These are phyloP conservation scores for Progne subis DNA, from an alignment of 2,113 vertebrate genomes.

Conservation along the genomic window DNA sequence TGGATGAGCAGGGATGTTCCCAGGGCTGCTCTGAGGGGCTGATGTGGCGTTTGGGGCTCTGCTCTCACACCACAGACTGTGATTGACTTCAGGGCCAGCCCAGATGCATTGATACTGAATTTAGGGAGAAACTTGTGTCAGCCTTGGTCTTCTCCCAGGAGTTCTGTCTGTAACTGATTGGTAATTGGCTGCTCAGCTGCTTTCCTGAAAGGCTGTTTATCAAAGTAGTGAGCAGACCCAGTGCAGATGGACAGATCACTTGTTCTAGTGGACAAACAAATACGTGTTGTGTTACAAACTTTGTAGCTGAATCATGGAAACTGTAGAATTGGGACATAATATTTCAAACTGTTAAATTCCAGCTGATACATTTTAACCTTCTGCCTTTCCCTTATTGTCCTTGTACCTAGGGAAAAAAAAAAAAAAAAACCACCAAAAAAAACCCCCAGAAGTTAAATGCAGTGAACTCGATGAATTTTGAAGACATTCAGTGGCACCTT, in stretches of 20 bases:
- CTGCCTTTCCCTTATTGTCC: background rate
- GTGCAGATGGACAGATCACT: background rate
- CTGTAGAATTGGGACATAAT: background rate
- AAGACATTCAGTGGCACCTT: background rate
- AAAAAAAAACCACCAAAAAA: too few relatives aligned
- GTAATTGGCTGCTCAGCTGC: background rate
- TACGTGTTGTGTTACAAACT: background rate
- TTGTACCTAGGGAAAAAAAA: background rate
- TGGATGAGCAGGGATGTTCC: background rate
- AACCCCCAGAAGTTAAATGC: background rate
- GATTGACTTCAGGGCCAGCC: background rate
- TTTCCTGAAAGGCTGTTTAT: background rate
- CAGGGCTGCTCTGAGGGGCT: background rate
- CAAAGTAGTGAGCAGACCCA: background rate
- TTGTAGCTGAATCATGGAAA: background rate
- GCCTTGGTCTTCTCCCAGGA: background rate
- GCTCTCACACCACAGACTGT: background rate
- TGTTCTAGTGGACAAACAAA: background rate
- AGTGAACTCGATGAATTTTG: background rate
- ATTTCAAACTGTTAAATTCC: background rate
- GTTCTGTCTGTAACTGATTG: rapidly evolving
- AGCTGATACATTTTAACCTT: background rate
- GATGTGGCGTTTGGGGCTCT: background rate
- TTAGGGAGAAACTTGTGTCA: background rate
- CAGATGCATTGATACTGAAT: background rate